These are phyloP conservation scores for Pituophis catenifer DNA, from an alignment of 2,113 vertebrate genomes.

Conservation along the genomic window DNA sequence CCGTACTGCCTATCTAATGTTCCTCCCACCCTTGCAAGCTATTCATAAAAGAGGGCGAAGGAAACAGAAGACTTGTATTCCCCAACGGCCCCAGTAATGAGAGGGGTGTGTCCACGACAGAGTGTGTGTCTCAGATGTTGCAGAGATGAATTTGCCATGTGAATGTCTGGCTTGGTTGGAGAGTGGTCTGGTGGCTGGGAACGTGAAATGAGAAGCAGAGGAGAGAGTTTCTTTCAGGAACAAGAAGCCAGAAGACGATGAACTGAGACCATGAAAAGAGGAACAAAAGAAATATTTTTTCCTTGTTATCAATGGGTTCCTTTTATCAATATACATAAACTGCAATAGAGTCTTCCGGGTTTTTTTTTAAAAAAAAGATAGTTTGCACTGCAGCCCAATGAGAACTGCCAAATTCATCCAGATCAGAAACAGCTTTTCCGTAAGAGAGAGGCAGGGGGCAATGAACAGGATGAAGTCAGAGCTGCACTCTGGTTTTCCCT, in stretches of 20 bases:
- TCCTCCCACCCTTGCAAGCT: conserved; percentile 43
- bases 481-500: neutral
- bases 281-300: neutral
- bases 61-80: conserved; percentile 48
- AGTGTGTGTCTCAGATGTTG: conserved; percentile 33
- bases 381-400: neutral
- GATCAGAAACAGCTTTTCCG: neutral
- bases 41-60: conserved; percentile 55
- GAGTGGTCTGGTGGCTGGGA: fast-evolving
- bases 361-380: neutral
- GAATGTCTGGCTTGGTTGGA: neutral
- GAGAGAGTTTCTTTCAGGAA: neutral
- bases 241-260: neutral
- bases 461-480: neutral
- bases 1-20: conserved; percentile 33
- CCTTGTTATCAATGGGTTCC: neutral
- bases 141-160: conserved; percentile 11
- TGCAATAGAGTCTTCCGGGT: neutral
- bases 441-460: neutral
- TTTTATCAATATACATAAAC: neutral
- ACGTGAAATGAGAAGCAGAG: neutral
- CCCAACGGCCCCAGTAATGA: conserved; percentile 38
- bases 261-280: neutral
- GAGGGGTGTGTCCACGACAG: conserved; percentile 40
- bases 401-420: neutral